Conservation (phyloP, 2,888 invertebrate genomes). For the Chrysolina americana region DNA sequence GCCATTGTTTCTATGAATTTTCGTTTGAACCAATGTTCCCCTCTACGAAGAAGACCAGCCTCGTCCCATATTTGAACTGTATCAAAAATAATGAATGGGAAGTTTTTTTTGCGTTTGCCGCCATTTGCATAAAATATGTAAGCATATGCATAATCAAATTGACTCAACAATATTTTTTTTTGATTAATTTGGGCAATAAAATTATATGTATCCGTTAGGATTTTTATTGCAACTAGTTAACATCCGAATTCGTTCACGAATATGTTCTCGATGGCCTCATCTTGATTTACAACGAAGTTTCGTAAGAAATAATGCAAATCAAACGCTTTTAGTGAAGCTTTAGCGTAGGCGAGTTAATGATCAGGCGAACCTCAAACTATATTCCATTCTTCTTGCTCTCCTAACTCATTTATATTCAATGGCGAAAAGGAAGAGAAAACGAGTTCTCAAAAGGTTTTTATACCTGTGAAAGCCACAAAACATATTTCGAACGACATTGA, state of each 20-base stretch:
- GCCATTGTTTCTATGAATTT: no score
- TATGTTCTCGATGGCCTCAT: background rate
- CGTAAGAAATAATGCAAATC: background rate
- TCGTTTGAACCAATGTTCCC: no score
- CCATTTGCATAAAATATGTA: background rate
- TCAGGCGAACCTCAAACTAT: background rate
- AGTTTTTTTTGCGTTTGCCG: background rate
- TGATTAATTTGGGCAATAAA: slow-evolving; percentile 29
- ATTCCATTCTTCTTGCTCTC: slow-evolving; percentile 11
- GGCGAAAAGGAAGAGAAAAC: slow-evolving; percentile 27
- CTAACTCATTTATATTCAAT: slow-evolving; percentile 28
- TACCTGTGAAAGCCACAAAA: slow-evolving; percentile 26
- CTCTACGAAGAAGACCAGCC: no score
- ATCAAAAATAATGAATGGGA: background rate
- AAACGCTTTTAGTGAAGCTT: background rate
- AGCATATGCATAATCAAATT: background rate
- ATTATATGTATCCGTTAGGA: background rate
- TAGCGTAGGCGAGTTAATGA: slow-evolving; percentile 1
- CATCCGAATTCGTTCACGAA: background rate
- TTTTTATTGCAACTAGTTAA: slow-evolving; percentile 2
- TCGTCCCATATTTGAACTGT: background rate
- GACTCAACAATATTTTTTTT: background rate
- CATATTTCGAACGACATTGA: slow-evolving; percentile 16
- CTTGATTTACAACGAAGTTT: background rate
- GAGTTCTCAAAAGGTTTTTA: slow-evolving; percentile 20